These are phyloP conservation scores for Azemiops feae DNA, from an alignment of 2,113 vertebrate species.

Conservation along the genomic window DNA sequence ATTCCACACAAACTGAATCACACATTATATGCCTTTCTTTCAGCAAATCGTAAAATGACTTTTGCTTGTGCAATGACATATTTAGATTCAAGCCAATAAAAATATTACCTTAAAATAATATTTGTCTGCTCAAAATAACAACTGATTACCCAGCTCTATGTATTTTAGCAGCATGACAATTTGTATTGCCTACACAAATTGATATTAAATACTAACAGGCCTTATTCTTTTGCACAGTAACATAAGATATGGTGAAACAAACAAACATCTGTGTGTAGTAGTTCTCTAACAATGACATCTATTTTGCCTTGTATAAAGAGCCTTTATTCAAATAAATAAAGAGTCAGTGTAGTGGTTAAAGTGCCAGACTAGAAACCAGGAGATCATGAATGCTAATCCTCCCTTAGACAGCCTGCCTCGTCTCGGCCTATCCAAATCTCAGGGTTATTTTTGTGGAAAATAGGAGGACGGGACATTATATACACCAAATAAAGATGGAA, in stretches of 20 bases:
- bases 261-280: not conserved
- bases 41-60: not conserved
- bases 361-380: not conserved
- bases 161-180: not conserved
- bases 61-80: not conserved
- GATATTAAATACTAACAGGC: not conserved
- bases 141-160: not conserved
- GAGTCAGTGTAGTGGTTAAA: not conserved
- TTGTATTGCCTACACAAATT: not conserved
- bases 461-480: not conserved
- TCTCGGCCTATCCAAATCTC: not conserved
- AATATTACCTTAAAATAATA: not conserved
- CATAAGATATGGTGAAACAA: not conserved
- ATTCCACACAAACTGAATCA: not conserved
- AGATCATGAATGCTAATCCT: not conserved
- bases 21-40: not conserved
- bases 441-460: not conserved
- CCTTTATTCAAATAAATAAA: not conserved
- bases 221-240: not conserved
- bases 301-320: not conserved
- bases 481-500: not conserved
- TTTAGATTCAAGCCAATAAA: not conserved
- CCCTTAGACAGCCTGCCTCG: not conserved
- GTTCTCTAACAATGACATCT: not conserved
- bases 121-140: not conserved